Base-by-base conservation (phyloP, 2,888 invertebrate species). In the Dasypogon diadema region DNA sequence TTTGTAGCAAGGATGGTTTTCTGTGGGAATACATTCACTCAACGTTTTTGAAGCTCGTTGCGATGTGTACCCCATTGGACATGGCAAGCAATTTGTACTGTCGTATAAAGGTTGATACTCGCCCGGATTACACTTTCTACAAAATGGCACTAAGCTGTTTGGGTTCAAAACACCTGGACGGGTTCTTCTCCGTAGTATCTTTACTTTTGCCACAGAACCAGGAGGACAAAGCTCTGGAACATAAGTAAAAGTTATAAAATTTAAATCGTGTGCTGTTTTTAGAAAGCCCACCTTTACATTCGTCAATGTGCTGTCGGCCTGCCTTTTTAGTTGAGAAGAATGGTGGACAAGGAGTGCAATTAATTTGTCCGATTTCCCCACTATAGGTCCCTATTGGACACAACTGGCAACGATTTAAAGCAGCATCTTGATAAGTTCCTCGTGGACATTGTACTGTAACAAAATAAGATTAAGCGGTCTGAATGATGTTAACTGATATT, bases 341-440 rank as follows among this genome's bases (percentile, higher is more conserved):
- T 18, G 82, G 80, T 0, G 91, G 91, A 81, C 92, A 92, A 16
- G 85, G 82, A 12, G 84, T 81, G 80, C 92, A 92, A 0, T 85
- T 81, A 0, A 84, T 82, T 76, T 89, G 88, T 2, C 90, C 91
- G 34, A 87, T 84, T 42, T 84, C 80, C 26, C 88, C 87, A 79
- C 90, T 91, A 81, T 89, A 92, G n/a, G 87, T 87, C 1, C 91
- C 91, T 68, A 88, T 83, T 8, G 86, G 84, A 81, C 92, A 92
- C 30, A 88, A 85, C 77, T 89, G 87, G 79, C 92, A 92, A n/a
- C 82, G 83, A 78, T 87, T 86, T 3, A 82, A 84, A 0, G 87
- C 85, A 2, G 84, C 83, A 81, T 91, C 89, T 81, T 89, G 90
- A 82, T 89, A 91, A 0, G 91, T 90, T 12, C 92, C 92, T 77